Base-by-base conservation (phyloP, 2,888 invertebrate genomes). In the Lepas anatifera region DNA sequence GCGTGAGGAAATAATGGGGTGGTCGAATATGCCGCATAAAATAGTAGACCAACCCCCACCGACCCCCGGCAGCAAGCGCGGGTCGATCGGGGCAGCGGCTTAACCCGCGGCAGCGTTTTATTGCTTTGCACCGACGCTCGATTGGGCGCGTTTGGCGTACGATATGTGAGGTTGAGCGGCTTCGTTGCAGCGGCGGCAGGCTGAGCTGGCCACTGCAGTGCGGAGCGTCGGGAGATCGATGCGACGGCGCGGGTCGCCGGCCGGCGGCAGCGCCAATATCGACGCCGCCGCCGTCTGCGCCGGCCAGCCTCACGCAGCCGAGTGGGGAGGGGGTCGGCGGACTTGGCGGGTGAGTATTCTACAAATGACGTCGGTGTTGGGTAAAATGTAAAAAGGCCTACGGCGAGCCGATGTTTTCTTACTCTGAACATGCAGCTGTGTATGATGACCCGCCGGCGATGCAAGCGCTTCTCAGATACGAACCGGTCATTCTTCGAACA, bases 251-350 rank as follows among this genome's bases (percentile, higher is more conserved):
- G 32, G 39, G 46, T n/a, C 63, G 43, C 27, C 43, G 67, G 43
- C 64, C 22, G 48, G 25, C 37, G 64, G 63, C 39, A 46, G 25
- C 37, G 63, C 69, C 46, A 73, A 68, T 70, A 72, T 69, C 37
- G 71, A 76, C 75, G 68, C 74, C 75, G 66, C 73, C 71, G 50
- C 68, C 71, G 58, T 72, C 73, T 22, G 66, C 8, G n/a, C 35
- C 35, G 25, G 29, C 3, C 13, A 13, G 37, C 48, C 29, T 16
- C 32, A 18, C 70, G 68, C 63, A 64, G 52, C 64, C 64, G 58
- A 69, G 69, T 69, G 67, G 72, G 63, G 39, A 68, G 70, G 70
- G 69, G 68, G 41, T 68, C 66, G 37, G 70, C 67, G 16, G 72
- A 46, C 27, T 69, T 25, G 69, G 69, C n/a, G 69, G 58, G 32